Base-by-base conservation (phyloP, 1,140 invertebrate species). In the Mizuhopecten yessoensis region DNA sequence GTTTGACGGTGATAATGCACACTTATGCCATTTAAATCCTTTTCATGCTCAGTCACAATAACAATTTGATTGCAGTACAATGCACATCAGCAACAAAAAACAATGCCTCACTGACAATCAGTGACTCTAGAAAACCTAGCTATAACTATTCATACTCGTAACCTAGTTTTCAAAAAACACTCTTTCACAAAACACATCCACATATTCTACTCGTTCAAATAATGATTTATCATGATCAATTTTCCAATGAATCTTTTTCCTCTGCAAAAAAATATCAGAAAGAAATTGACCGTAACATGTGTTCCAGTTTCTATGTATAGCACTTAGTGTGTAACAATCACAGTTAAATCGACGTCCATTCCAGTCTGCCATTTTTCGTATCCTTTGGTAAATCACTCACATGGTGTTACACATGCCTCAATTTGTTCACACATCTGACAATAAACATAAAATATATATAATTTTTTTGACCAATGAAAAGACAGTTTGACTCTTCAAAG, bases 11-110 rank as follows among this genome's bases (percentile, higher is more conserved):
- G 15, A 57, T 15, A 57, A 23, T 57, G 5, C 57, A 75, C 57
- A 75, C 57, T 29, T 29, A 75, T 75, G 57, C 57, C 57, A 75
- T 75, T 75, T 75, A 75, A 29, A 29, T 75, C n/a, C n/a, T 75
- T 29, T 75, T n/a, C 57, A 75, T 75, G 57, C 57, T 75, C 57
- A 75, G 23, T n/a, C n/a, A n/a, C n/a, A 29, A 11, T 75, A 75
- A 75, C 57, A 75, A 75, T 75, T 75, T 75, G 57, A 75, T 75
- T 75, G 57, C 57, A 75, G 57, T 75, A 75, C n/a, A 75, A 75
- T n/a, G 23, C 17, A 29, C n/a, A 75, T 75, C 57, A 75, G 57
- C 57, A 75, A 75, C 57, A 75, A 7, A 75, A 75, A 75, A 75
- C 57, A 75, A 75, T 13, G n/a, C 57, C 1, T 29, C 57, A 29